Evolutionary conservation across 2,888 invertebrate genomes (phyloP).

Genomic region (Rhorus exstirpatorius): DNA sequence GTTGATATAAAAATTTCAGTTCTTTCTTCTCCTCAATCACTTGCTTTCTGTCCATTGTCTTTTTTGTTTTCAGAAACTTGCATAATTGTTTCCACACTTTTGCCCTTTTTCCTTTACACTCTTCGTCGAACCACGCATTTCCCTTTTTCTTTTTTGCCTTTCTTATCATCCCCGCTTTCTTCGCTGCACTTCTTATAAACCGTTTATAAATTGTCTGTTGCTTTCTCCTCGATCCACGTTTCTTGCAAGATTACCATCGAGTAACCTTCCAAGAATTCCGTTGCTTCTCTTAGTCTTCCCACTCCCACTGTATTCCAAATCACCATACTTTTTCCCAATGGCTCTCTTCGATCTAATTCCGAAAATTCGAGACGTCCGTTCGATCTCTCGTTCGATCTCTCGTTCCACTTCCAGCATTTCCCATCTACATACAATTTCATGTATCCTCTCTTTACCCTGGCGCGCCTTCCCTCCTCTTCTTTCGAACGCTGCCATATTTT

Average conservation of each 20-base stretch:
- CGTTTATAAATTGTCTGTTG: not conserved
- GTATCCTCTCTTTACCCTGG: constrained; percentile 11
- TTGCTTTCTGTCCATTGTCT: not conserved
- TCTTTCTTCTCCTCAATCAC: constrained; percentile 5
- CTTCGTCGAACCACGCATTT: constrained; percentile 27
- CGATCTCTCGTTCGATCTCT: not conserved
- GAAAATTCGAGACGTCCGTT: constrained; percentile 19
- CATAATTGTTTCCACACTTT: constrained; percentile 15
- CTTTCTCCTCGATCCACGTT: constrained; percentile 27
- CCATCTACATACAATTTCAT: constrained; percentile 25
- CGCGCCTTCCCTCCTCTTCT: not conserved
- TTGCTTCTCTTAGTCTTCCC: not conserved
- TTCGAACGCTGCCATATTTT: constrained; percentile 9
- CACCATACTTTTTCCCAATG: not conserved
- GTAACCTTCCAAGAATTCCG: not conserved
- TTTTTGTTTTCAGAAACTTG: constrained; percentile 24
- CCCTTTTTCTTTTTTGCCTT: constrained; percentile 8
- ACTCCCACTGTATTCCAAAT: constrained; percentile 19
- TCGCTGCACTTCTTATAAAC: constrained; percentile 10
- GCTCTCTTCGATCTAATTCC: constrained; percentile 9
- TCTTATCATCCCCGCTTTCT: constrained; percentile 3
- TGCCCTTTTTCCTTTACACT: constrained; percentile 15
- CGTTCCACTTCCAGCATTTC: constrained; percentile 41
- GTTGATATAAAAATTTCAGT: constrained; percentile 8
- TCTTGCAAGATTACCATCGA: constrained; percentile 18